Percentiles rank a stretch among this genome's conserved stretches.
Evolutionary conservation across 23 tunicate genomes (phyloP).

Genomic region (Trididemnum miniatum): DNA sequence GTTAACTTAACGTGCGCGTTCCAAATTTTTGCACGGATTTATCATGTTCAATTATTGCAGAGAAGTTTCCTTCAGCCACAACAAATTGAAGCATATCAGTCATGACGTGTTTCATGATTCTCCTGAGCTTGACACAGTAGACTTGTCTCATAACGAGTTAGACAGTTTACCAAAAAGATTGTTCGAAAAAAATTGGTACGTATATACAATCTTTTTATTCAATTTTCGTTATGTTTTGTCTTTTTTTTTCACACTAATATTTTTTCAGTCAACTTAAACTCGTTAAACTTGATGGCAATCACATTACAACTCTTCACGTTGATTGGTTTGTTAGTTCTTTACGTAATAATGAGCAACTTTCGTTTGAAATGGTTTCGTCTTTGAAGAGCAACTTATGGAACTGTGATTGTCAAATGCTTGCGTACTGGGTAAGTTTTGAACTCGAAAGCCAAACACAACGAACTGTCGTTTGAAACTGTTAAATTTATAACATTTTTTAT

Average conservation of each 20-base stretch:
- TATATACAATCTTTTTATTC: not conserved
- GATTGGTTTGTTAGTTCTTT: slow-evolving; percentile 16
- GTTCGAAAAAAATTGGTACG: slow-evolving; percentile 1
- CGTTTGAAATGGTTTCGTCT: not conserved
- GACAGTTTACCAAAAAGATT: not conserved
- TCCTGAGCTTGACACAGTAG: not conserved
- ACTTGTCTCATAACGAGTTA: not conserved
- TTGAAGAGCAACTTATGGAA: slow-evolving; percentile 17
- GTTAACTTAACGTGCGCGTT: too few species aligned
- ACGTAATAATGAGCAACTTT: not conserved
- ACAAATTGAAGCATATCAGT: not conserved
- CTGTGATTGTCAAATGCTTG: not conserved
- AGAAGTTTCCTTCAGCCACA: slow-evolving; percentile 1
- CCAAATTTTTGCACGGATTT: too few species aligned
- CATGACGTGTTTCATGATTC: not conserved
- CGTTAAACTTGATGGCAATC: not conserved
- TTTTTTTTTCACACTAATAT: not conserved
- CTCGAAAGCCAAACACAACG: too few species aligned
- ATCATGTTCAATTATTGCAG: too few species aligned
- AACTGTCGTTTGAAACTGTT: too few species aligned
- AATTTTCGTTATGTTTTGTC: not conserved
- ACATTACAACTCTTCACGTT: not conserved
- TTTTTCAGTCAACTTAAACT: not conserved
- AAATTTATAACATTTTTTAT: too few species aligned
- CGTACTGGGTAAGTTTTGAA: slow-evolving; percentile 17